A percentile compares a stretch with the other conserved stretches of the same genome.
Conservation (phyloP, 2,797 vertebrate species). For the Coilia nasus region DNA sequence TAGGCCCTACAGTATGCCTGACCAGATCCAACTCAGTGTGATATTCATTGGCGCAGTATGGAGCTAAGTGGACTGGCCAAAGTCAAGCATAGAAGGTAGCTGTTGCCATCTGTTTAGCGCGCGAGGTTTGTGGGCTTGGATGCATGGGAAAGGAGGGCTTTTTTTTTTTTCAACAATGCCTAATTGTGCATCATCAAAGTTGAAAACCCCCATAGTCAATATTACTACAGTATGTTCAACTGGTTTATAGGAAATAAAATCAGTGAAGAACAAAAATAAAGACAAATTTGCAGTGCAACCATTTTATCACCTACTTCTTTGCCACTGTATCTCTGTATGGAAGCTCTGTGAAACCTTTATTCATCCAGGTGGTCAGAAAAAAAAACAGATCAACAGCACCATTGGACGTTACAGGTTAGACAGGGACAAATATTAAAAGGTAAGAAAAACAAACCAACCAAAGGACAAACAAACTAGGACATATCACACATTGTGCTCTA, state of each 20-base stretch:
- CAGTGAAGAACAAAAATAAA: not conserved
- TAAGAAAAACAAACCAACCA: not conserved
- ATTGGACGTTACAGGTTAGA: not conserved
- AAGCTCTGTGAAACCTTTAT: not conserved
- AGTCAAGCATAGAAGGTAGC: not conserved
- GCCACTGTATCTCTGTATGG: not conserved
- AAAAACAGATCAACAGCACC: not conserved
- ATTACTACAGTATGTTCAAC: constrained; percentile 2
- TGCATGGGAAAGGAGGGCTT: not conserved
- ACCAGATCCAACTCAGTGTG: not conserved
- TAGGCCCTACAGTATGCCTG: not conserved
- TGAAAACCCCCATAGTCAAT: not conserved
- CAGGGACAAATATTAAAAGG: not conserved
- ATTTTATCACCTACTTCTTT: not conserved
- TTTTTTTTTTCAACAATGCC: not conserved
- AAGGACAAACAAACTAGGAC: not conserved
- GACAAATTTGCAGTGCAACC: not conserved
- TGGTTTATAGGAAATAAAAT: not conserved
- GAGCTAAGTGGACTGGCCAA: not conserved
- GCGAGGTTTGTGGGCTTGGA: not conserved
- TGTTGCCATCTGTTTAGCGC: not conserved
- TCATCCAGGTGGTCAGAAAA: not conserved
- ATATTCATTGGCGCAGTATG: not conserved
- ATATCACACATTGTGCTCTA: not conserved
- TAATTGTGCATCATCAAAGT: not conserved